phyloP scores from a whole-genome alignment of 2,113 vertebrate species.

The Chiloscyllium plagiosum region DNA sequence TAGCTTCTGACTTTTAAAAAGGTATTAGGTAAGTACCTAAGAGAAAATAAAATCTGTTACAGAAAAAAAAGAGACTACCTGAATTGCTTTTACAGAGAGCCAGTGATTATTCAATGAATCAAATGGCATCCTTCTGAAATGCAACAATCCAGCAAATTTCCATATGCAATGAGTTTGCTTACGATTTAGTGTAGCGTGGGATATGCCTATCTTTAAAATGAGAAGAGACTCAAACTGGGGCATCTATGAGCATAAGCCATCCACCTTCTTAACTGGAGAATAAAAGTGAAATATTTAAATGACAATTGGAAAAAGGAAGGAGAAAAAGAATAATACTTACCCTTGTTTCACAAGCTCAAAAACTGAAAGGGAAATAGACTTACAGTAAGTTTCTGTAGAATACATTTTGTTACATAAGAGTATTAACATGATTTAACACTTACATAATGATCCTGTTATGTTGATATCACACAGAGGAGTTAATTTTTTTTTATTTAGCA shows the following conservation, averaged over 20 bases:
- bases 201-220: neutral
- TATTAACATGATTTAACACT: neutral
- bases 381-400: neutral
- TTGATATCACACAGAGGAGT: neutral
- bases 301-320: neutral
- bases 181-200: neutral
- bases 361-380: conserved; percentile 61
- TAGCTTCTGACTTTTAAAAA: neutral
- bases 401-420: neutral
- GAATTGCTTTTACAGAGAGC: neutral
- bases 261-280: neutral
- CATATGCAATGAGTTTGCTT: neutral
- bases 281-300: neutral
- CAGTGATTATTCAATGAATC: neutral
- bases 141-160: neutral
- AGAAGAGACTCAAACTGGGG: neutral
- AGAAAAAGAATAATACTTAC: conserved; percentile 59
- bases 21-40: neutral
- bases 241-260: neutral
- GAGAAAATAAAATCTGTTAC: neutral
- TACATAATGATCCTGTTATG: neutral
- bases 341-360: conserved; percentile 95
- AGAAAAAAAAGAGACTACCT: neutral
- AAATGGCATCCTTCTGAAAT: neutral
- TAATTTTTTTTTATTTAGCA: too few species aligned